These are phyloP conservation scores for Echeneis naucrates DNA, from an alignment of 2,797 vertebrate species.

Conservation along the genomic window DNA sequence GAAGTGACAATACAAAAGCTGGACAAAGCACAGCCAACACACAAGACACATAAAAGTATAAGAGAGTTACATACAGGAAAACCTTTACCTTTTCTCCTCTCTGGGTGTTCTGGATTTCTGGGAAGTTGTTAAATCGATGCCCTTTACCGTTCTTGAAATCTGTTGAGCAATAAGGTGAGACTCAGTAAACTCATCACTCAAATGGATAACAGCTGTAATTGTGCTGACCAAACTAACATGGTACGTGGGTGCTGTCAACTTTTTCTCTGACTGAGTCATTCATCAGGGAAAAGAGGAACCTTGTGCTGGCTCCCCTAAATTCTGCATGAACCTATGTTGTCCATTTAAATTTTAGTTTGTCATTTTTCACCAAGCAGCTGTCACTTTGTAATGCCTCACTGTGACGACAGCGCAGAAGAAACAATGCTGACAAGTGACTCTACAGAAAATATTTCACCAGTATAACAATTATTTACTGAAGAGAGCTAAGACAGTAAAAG, in stretches of 20 bases:
- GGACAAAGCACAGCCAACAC: not conserved
- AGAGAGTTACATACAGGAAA: not conserved
- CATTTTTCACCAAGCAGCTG: conserved; percentile 27
- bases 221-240: conserved; percentile 21
- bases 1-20: conserved; percentile 3
- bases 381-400: conserved; percentile 34
- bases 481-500: not conserved
- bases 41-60: not conserved
- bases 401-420: conserved; percentile 19
- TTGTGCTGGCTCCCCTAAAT: conserved; percentile 28
- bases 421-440: conserved; percentile 42
- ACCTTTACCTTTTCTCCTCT: conserved; percentile 66
- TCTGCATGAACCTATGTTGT: conserved; percentile 33
- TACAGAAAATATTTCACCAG: conserved; percentile 26
- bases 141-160: conserved; percentile 49
- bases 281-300: conserved; percentile 41
- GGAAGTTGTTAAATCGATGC: conserved; percentile 16
- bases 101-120: conserved; percentile 25
- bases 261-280: conserved; percentile 28
- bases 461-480: conserved; percentile 24
- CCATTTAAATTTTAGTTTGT: conserved; percentile 39
- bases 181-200: conserved; percentile 37
- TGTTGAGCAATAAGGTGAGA: conserved; percentile 55
- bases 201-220: conserved; percentile 30
- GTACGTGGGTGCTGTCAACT: conserved; percentile 26